Base-by-base conservation (phyloP, 92 coral and sea anemone species). In the Siderastrea siderea region DNA sequence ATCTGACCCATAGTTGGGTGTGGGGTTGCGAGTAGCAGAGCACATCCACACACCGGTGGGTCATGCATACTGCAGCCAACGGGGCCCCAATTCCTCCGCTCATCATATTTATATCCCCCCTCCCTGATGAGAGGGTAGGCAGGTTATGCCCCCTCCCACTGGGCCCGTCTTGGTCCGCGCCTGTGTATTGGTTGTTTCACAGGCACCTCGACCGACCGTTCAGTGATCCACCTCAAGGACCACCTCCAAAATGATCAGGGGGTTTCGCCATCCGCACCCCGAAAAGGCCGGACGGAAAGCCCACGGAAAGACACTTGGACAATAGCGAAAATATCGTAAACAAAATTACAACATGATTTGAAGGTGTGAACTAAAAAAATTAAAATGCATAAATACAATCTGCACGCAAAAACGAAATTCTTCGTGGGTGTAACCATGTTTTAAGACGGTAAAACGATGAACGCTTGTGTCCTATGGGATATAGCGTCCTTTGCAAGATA, bases 221-320 rank as follows among this genome's bases (percentile, higher is more conserved):
- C 74, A 68, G 51, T 13, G 10, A 68, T 68, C 74, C 51, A 68
- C 15, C 74, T 68, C 16, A 26, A 5, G 51, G 74, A 68, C 51
- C n/a, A 68, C 74, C 74, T 10, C 74, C 74, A 68, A 14, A 51
- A 68, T 68, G 74, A 68, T 19, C 74, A 44, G 51, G 74, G 74
- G n/a, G 51, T 68, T 68, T 48, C 52, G 19, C 74, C 43, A 68
- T 68, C 74, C 14, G 17, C 53, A 9, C 72, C 44, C 72, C 16
- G 72, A 16, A 68, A 16, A 26, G 72, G 72, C 72, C 47, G 48
- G 72, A 68, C 44, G 72, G 72, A 7, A 4, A 19, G 72, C 72
- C 72, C 72, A 68, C 72, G 38, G 38, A 26, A 26, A 26, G 38
- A 26, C 38, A 26, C 38, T 0, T 26, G 38, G 0, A 26, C 38